These are phyloP conservation scores for Pedionomus torquatus DNA, from an alignment of 2,113 vertebrate species.

Conservation along the genomic window DNA sequence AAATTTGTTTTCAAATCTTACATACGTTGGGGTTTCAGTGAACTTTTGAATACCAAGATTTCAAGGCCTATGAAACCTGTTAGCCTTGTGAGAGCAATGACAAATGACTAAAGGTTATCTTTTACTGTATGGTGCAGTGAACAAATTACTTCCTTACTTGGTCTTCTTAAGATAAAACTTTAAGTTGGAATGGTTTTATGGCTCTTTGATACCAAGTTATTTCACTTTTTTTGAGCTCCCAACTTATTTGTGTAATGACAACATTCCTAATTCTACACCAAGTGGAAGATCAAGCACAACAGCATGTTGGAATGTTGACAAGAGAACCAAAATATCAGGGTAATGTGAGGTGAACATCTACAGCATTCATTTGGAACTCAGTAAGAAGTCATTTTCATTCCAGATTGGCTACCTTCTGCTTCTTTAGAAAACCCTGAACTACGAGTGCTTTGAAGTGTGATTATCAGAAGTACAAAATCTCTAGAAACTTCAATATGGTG, in stretches of 20 bases:
- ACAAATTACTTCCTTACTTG: neutral
- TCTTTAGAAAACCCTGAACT: conserved; percentile 36
- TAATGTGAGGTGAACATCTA: conserved; percentile 15
- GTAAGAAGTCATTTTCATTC: conserved; percentile 31
- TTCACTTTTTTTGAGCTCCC: neutral
- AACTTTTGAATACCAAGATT: neutral
- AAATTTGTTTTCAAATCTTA: neutral
- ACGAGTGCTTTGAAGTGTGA: neutral
- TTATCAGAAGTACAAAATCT: conserved; percentile 20
- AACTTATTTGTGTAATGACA: neutral
- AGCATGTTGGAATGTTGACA: conserved; percentile 17
- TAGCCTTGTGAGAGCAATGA: neutral
- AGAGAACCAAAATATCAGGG: conserved; percentile 21
- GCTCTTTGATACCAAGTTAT: neutral
- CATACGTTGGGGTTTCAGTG: neutral
- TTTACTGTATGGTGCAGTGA: neutral
- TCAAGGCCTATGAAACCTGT: neutral
- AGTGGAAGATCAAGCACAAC: conserved; percentile 28
- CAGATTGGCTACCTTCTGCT: conserved; percentile 39
- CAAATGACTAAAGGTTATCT: neutral
- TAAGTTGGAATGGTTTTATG: neutral
- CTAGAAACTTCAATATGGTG: conserved; percentile 30
- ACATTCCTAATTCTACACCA: conserved; percentile 37
- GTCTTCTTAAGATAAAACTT: neutral
- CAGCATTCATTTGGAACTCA: conserved; percentile 1